Base-by-base conservation (phyloP, 1,140 invertebrate species). In the Atta colombica region DNA sequence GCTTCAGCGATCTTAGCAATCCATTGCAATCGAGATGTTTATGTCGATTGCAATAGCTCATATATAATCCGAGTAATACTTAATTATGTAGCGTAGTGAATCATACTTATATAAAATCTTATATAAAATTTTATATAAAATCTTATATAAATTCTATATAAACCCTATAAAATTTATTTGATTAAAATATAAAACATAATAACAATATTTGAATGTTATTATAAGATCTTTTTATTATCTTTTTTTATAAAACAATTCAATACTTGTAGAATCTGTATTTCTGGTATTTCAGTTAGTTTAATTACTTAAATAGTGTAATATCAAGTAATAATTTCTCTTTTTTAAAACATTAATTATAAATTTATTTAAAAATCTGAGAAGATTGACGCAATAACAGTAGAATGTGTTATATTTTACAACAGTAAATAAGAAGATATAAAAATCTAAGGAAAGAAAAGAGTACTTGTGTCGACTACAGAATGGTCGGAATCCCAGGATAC, bases 1-100 rank as follows among this genome's bases (percentile, higher is more conserved):
- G 88, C 61, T 65, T 58, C 72, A 74, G 39, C 14, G 39, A 81
- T 81, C 28, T 74, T 74, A 39, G 39, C 78, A 18, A 82, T 82
- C 25, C 16, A 16, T 35, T 35, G 35, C 25, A 10, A 60, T 82
- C 60, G 39, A 61, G 16, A 39, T 39, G 35, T 21, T 58, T 7
- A 49, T 21, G 75, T 75, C 72, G 63, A 45, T 45, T 45, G 39
- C 39, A 45, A 21, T 39, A 55, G 7, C 14, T 55, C 16, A 60
- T 60, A 81, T 31, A 16, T 51, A 21, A 49, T 6, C 10, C 49
- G 16, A 6, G 4, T 35, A 49, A 68, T 28, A 6, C 7, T 72
- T 82, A 82, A 61, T 74, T 74, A 18, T 6, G 14, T 25, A n/a
- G 8, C 35, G 18, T 66, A 35, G 6, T 10, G 61, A 77, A 53